Evolutionary conservation across 1,140 invertebrate genomes (phyloP).

Genomic region (Magallana ariakensis): DNA sequence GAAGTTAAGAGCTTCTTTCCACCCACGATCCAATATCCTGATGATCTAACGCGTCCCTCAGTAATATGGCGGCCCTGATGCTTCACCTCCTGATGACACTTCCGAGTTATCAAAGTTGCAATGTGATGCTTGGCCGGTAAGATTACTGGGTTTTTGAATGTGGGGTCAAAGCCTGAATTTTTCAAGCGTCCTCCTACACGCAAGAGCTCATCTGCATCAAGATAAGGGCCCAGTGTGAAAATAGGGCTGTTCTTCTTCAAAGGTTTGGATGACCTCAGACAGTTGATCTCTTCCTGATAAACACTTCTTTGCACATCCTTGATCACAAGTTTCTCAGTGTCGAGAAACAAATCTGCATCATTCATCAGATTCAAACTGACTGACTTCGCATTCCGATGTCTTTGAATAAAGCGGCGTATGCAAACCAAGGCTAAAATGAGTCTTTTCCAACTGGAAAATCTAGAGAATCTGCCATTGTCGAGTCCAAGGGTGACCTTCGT

Average conservation of each 20-base stretch:
- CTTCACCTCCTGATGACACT: constrained; percentile 38
- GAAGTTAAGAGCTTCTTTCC: neutral
- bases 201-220: neutral
- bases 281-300: neutral
- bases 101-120: neutral
- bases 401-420: neutral
- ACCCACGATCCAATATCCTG: neutral
- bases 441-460: neutral
- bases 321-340: constrained; percentile 32
- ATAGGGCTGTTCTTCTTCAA: neutral
- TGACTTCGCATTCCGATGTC: neutral
- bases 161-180: neutral
- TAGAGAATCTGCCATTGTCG: constrained; percentile 3
- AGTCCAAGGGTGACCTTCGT: neutral
- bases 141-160: neutral
- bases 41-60: constrained; percentile 1
- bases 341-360: constrained; percentile 21
- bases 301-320: constrained; percentile 10
- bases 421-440: neutral
- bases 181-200: constrained; percentile 42
- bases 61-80: too few relatives aligned
- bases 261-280: neutral
- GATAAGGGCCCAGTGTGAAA: neutral
- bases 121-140: neutral
- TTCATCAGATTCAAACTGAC: neutral